phyloP scores from a whole-genome alignment of 2,888 invertebrate genomes.

The Monoplex corrugatus region DNA sequence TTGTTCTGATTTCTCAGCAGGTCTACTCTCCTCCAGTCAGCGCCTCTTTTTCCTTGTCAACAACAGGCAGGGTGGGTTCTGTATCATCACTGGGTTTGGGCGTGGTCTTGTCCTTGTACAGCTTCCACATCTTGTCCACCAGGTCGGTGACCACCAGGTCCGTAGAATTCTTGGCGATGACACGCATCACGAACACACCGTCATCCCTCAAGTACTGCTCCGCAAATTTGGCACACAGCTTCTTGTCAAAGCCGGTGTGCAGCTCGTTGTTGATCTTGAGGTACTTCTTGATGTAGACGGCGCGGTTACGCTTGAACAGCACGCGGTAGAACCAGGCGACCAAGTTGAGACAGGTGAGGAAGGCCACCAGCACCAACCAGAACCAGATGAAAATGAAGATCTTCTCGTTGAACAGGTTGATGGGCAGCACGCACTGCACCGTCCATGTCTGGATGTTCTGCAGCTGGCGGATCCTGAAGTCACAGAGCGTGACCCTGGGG shows the following conservation, averaged over 20 bases:
- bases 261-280: constrained; percentile 64
- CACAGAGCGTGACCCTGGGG: constrained; percentile 76
- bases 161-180: constrained; percentile 65
- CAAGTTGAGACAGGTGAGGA: constrained; percentile 65
- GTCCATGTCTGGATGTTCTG: constrained; percentile 75
- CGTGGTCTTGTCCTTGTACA: constrained; percentile 56
- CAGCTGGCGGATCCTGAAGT: constrained; percentile 75
- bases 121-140: constrained; percentile 61
- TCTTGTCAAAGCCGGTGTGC: constrained; percentile 60
- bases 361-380: constrained; percentile 72
- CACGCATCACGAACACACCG: constrained; percentile 64
- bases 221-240: constrained; percentile 62
- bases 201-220: constrained; percentile 64
- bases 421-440: constrained; percentile 76
- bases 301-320: constrained; percentile 69
- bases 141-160: constrained; percentile 64
- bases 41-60: constrained; percentile 56
- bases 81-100: constrained; percentile 51
- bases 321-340: constrained; percentile 69
- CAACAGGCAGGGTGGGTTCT: constrained; percentile 33
- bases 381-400: constrained; percentile 79
- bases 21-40: constrained; percentile 11
- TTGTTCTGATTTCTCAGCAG: too few relatives aligned
- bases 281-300: constrained; percentile 73
- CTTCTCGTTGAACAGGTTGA: constrained; percentile 77